phyloP scores from a whole-genome alignment of 2,797 vertebrate species.

The Cheirogaleus major region DNA sequence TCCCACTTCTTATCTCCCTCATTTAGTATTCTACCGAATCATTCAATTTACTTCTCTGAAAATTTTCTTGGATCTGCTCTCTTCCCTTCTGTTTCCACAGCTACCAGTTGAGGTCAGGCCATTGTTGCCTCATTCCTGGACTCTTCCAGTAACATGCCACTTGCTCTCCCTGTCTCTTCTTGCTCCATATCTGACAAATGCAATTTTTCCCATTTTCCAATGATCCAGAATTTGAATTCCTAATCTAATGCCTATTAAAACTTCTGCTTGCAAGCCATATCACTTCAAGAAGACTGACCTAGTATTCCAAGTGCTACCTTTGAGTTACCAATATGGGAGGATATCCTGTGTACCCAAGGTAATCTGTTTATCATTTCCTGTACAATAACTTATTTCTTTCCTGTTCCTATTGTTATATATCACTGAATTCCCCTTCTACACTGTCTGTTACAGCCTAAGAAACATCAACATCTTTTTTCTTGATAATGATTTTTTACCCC shows the following conservation, averaged over 20 bases:
- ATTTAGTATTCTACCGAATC: neutral
- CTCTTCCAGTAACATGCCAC: neutral
- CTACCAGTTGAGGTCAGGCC: neutral
- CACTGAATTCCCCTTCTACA: neutral
- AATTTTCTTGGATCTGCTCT: neutral
- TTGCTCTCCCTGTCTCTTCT: neutral
- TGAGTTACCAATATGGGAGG: neutral
- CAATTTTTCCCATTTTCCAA: neutral
- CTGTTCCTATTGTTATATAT: neutral
- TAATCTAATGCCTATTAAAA: neutral
- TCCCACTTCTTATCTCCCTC: neutral
- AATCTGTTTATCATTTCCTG: neutral
- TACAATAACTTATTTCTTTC: neutral
- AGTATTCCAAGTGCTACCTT: neutral
- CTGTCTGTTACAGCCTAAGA: neutral
- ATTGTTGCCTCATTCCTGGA: conserved; percentile 36
- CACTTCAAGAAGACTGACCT: neutral
- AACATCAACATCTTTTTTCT: neutral
- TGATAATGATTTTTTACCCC: neutral
- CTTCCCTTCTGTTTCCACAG: conserved; percentile 55
- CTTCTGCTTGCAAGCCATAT: conserved; percentile 15
- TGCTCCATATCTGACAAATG: neutral
- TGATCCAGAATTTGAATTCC: neutral
- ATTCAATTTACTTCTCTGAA: neutral
- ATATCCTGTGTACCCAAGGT: neutral